Evolutionary conservation across 2,797 vertebrate species (phyloP), one percentile per base, ranked within the genome.

Genomic region (Lophius americanus): DNA sequence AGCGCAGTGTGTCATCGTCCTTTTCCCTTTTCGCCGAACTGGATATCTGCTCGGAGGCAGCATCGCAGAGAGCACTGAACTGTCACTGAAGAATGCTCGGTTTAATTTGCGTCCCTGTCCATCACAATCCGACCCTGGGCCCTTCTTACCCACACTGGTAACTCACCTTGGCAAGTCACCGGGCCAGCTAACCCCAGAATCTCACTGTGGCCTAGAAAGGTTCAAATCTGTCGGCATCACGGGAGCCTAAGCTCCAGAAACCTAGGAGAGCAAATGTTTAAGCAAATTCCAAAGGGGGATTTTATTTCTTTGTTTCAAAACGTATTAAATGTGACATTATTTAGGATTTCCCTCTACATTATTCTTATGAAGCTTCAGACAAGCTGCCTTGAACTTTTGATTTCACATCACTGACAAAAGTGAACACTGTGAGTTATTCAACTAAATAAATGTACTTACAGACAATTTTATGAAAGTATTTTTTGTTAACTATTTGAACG

Each of bases 51-150:
- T 80, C 5, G 39, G 63, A 76, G 68, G 79, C 70, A 62, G 55
- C 72, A 12, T 78, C 59, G 39, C 61, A 51, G 54, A 76, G 76
- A 72, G 58, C 75, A 54, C 54, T 73, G 66, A 68, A 59, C 64
- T 69, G 69, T 82, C 67, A 62, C 56, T 58, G 70, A 72, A 57
- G 59, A 69, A 65, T 43, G 48, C 55, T 66, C 62, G 55, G 58
- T 46, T 71, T 80, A 73, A 88, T 88, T 59, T 83, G 64, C 73
- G 70, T 75, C 51, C 49, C 60, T 76, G 84, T 85, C 76, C 3
- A 73, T 87, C 81, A 82, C 50, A 68, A 36, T 5, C 12, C 8
- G 49, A 60, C 73, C 70, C 46, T 61, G 38, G 68, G 76, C 32
- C 9, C 39, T 51, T 42, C 3, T 6, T 61, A 68, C 57, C 8